Percentiles rank a stretch among this genome's conserved stretches.
phyloP scores from a whole-genome alignment of 1,140 invertebrate species.

The Streblospio benedicti region DNA sequence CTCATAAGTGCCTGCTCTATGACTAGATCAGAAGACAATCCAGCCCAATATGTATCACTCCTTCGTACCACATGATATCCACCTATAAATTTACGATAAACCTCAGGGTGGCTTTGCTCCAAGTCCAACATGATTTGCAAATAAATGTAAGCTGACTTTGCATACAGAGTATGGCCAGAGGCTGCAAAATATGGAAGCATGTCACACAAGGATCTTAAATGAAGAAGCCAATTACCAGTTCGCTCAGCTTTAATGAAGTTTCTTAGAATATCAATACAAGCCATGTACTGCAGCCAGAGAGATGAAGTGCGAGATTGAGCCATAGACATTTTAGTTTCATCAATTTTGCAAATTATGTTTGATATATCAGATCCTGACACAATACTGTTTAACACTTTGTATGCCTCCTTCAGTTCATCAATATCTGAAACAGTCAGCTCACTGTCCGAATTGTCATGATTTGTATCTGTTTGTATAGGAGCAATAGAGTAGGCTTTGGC shows the following conservation, averaged over 20 bases:
- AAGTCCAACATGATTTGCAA: constrained; percentile 7
- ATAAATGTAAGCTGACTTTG: constrained; percentile 6
- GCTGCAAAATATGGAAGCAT: constrained; percentile 8
- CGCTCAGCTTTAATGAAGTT: background rate
- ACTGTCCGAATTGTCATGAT: too few relatives aligned
- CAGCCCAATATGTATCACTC: constrained; percentile 39
- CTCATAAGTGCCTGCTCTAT: constrained; percentile 28
- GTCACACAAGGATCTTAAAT: background rate
- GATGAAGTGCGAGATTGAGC: too few relatives aligned
- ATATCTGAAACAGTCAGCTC: too few relatives aligned
- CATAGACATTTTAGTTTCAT: too few relatives aligned
- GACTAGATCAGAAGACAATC: constrained; percentile 34
- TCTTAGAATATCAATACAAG: too few relatives aligned
- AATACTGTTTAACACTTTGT: too few relatives aligned
- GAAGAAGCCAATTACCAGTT: background rate
- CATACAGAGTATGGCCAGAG: background rate
- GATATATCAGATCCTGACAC: too few relatives aligned
- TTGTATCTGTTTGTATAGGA: too few relatives aligned
- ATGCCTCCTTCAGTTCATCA: too few relatives aligned
- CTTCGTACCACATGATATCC: constrained; percentile 13
- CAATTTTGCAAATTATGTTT: too few relatives aligned
- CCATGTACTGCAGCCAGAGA: too few relatives aligned
- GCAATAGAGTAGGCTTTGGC: too few relatives aligned
- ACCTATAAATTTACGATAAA: background rate
- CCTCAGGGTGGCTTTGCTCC: background rate